Evolutionary conservation across 2,888 invertebrate species (phyloP), one percentile per base, ranked within the genome.

Genomic region (Cremastobaeus sp.): DNA sequence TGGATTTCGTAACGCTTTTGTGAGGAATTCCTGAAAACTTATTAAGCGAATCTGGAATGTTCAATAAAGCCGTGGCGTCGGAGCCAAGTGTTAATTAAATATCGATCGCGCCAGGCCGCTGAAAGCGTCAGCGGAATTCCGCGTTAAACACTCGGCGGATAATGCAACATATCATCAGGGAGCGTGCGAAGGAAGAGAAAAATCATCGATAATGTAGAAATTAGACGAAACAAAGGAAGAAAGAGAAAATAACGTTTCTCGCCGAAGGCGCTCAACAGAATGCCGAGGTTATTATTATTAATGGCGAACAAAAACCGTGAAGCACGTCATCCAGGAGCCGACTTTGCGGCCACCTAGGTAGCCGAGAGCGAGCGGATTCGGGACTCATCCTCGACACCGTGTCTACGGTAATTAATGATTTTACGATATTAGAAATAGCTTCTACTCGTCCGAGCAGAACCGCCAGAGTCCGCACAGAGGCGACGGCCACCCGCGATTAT

Each of bases 381-480:
- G 74, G 74, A 74, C 75, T 76, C 76, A 75, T 75, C 75, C 78
- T 74, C 76, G 77, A 78, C 76, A 78, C 79, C 77, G 78, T 74
- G 78, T 80, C 81, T 77, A 76, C 69, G 79, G 79, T 84, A 84
- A 84, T 84, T 84, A 84, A 84, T 84, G 82, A 83, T 83, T 84
- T 84, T 83, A 84, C 78, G 84, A 84, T 84, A 82, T 82, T 83
- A 81, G 81, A 83, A 82, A 83, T 81, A 80, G 78, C 78, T 79
- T 78, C 78, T 76, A 78, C 74, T 73, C 78, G 73, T 28, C 76
- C 76, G 76, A 76, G 76, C 79, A 69, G 76, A 79, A 77, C 79
- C 72, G 65, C 47, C 68, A 64, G 45, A 55, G 60, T 55, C 57
- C 68, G 73, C 76, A 76, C 74, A 62, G 64, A 77, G 66, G 74